Conservation (phyloP, 2,888 invertebrate species). For the Schizotus pectinicornis region DNA sequence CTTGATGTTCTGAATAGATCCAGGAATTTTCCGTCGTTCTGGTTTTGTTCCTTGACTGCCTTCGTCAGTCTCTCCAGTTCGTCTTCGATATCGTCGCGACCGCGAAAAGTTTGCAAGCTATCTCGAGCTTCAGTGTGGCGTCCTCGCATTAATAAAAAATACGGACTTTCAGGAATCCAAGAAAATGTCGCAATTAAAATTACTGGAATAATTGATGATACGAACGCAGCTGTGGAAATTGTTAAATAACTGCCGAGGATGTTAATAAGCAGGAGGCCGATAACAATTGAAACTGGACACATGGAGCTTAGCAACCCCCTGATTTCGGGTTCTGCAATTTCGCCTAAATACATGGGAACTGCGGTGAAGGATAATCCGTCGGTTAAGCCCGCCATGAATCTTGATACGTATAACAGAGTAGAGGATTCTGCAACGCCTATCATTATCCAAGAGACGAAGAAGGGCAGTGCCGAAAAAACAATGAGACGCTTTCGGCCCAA, state of each 20-base stretch:
- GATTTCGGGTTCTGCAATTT: conserved; percentile 65
- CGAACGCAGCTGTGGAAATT: conserved; percentile 60
- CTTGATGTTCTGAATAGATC: conserved; percentile 64
- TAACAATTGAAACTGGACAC: conserved; percentile 63
- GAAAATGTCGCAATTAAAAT: conserved; percentile 58
- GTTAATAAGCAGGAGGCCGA: conserved; percentile 63
- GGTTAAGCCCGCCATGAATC: conserved; percentile 68
- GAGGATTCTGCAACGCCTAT: conserved; percentile 66
- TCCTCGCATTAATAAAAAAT: conserved; percentile 57
- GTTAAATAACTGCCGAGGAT: conserved; percentile 58
- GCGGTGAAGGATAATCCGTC: conserved; percentile 57
- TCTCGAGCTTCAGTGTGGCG: conserved; percentile 58
- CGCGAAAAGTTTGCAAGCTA: conserved; percentile 60
- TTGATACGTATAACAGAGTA: conserved; percentile 61
- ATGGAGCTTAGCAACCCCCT: conserved; percentile 65
- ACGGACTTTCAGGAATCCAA: conserved; percentile 67
- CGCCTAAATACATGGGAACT: conserved; percentile 66
- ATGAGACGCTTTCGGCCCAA: conserved; percentile 70
- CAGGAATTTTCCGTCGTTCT: conserved; percentile 62
- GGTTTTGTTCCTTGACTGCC: conserved; percentile 56
- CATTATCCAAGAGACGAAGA: conserved; percentile 68
- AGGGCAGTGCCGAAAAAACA: conserved; percentile 66
- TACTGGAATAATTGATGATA: conserved; percentile 59
- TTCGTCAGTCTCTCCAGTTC: conserved; percentile 48
- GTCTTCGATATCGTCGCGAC: conserved; percentile 59